Conservation (phyloP, 2,888 invertebrate genomes). For the Neoaliturus tenellus region DNA sequence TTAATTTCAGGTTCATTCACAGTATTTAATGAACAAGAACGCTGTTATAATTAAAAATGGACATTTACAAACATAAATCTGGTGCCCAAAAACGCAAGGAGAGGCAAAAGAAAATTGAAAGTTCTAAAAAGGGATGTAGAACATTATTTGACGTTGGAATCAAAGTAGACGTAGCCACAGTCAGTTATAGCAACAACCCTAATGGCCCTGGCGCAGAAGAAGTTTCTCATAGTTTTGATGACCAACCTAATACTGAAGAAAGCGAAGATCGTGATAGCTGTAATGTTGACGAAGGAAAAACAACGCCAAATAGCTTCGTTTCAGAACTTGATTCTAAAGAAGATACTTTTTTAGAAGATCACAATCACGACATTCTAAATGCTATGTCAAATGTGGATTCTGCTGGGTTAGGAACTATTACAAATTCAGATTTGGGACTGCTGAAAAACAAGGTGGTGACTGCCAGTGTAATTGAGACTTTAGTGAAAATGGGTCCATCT, state of each 20-base stretch:
- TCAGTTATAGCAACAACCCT: conserved; percentile 15
- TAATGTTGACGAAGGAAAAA: conserved; percentile 28
- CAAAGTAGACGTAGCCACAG: conserved; percentile 20
- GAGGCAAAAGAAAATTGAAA: conserved; percentile 31
- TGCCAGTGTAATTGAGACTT: conserved; percentile 16
- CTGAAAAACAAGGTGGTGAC: conserved; percentile 39
- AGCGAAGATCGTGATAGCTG: conserved; percentile 27
- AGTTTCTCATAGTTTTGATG: conserved; percentile 33
- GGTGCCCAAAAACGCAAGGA: conserved; percentile 33
- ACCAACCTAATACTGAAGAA: conserved; percentile 13
- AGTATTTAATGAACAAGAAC: too few species aligned
- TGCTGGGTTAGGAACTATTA: neutral
- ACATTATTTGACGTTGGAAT: conserved; percentile 30
- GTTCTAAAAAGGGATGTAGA: conserved; percentile 2
- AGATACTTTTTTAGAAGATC: conserved; percentile 30
- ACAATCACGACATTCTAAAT: conserved; percentile 14
- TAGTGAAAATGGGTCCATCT: conserved; percentile 34
- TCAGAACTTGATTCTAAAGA: conserved; percentile 37
- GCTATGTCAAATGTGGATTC: conserved; percentile 25
- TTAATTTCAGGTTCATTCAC: too few species aligned
- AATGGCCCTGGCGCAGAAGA: conserved; percentile 12
- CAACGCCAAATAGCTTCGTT: conserved; percentile 23
- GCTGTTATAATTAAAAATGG: conserved; percentile 12
- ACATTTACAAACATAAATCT: conserved; percentile 17
- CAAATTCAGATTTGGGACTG: conserved; percentile 47